A percentile compares a stretch with the other conserved stretches of the same genome.
Evolutionary conservation across 2,888 invertebrate genomes (phyloP).

Genomic region (Oegoconia quadripuncta): DNA sequence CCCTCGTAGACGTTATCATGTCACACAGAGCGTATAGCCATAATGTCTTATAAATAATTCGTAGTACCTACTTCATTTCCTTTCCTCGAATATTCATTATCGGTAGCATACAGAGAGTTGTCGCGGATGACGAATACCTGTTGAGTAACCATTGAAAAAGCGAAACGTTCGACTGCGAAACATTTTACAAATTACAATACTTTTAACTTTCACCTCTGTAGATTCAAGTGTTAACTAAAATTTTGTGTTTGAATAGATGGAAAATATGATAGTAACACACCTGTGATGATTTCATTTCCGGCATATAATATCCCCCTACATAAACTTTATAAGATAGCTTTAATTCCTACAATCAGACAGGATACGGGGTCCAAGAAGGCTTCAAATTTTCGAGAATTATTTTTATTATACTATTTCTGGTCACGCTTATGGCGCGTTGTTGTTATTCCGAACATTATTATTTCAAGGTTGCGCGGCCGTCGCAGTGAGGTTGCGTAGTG

Average conservation of each 20-base stretch:
- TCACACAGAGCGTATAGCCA: no score
- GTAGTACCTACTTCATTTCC: no score
- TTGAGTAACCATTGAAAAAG: constrained; percentile 73
- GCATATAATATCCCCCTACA: constrained; percentile 8
- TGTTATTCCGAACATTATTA: constrained; percentile 79
- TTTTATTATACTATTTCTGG: constrained; percentile 74
- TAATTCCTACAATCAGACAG: constrained; percentile 30
- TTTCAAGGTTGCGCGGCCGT: constrained; percentile 78
- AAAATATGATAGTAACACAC: neutral
- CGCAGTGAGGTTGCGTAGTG: constrained; percentile 65
- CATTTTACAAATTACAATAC: constrained; percentile 47
- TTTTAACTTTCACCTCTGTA: constrained; percentile 67
- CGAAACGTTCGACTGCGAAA: constrained; percentile 67
- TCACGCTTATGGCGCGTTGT: constrained; percentile 78
- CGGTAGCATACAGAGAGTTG: constrained; percentile 18
- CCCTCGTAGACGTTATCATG: no score
- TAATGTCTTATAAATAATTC: no score
- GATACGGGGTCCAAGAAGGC: constrained; percentile 46
- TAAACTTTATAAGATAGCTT: neutral
- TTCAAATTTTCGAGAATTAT: constrained; percentile 64
- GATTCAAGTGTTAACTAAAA: constrained; percentile 44
- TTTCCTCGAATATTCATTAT: neutral
- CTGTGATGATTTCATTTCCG: constrained; percentile 17
- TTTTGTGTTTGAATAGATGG: neutral
- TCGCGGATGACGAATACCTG: constrained; percentile 62